Percentiles rank a stretch among this genome's conserved stretches.
phyloP scores from a whole-genome alignment of 2,888 invertebrate species.

The Xylocampa areola region DNA sequence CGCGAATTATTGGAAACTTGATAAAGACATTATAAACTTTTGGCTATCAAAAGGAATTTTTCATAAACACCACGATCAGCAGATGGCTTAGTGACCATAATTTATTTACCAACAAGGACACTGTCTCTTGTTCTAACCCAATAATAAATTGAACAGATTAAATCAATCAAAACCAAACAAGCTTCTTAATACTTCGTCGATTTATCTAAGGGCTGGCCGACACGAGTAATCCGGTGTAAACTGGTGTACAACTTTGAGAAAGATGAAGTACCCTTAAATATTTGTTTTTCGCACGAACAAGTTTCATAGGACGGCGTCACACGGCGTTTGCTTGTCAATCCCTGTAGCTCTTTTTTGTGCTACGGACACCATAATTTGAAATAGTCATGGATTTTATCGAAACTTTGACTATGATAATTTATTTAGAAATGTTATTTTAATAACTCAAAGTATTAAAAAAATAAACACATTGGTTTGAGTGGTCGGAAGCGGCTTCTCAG shows the following conservation, averaged over 20 bases:
- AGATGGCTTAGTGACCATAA: no score
- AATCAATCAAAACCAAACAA: not conserved
- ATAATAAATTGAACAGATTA: conserved; percentile 10
- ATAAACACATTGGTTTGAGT: no score
- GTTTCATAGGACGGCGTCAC: conserved; percentile 51
- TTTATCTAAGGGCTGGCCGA: conserved; percentile 19
- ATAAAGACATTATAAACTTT: no score
- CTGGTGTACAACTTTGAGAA: conserved; percentile 55
- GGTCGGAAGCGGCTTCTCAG: no score
- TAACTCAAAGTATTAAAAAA: no score
- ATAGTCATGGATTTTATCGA: not conserved
- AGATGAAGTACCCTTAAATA: conserved; percentile 58
- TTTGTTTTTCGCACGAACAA: conserved; percentile 54
- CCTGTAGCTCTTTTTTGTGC: conserved; percentile 22
- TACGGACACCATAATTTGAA: conserved; percentile 27
- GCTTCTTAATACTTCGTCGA: conserved; percentile 8
- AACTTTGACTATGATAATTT: not conserved
- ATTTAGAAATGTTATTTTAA: no score
- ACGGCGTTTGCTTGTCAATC: conserved; percentile 42
- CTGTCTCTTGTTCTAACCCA: no score
- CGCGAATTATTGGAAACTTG: no score
- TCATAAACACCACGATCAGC: no score
- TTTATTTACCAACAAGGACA: no score
- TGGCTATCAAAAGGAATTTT: no score
- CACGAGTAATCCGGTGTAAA: conserved; percentile 37